Conservation (phyloP, 2,888 invertebrate genomes). For the Arctia plantaginis region DNA sequence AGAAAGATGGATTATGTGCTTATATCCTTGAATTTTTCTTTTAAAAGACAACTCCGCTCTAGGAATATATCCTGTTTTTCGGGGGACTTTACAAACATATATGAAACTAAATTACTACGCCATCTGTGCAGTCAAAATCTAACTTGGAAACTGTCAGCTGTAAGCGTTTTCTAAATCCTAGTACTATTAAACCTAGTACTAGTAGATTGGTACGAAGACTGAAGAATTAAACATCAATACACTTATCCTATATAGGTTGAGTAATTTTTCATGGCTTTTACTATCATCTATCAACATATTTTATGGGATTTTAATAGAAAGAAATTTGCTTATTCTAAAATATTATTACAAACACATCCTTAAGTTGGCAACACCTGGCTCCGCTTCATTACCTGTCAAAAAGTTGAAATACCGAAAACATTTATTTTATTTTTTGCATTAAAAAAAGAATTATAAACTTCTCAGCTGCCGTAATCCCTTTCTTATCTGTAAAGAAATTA, state of each 20-base stretch:
- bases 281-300: neutral
- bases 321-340: neutral
- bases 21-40: too few relatives aligned
- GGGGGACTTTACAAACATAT: too few relatives aligned
- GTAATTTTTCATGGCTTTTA: neutral
- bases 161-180: too few relatives aligned
- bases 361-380: conserved; percentile 55
- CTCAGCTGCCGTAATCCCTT: conserved; percentile 34
- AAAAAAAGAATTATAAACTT: conserved; percentile 38
- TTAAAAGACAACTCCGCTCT: too few relatives aligned
- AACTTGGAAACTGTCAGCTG: too few relatives aligned
- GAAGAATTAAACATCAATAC: neutral
- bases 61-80: too few relatives aligned
- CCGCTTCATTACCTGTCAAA: conserved; percentile 59
- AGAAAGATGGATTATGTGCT: too few relatives aligned
- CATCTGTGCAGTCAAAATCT: too few relatives aligned
- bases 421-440: conserved; percentile 54
- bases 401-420: conserved; percentile 53
- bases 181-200: too few relatives aligned
- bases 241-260: too few relatives aligned
- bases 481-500: conserved; percentile 40
- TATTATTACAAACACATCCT: conserved; percentile 28
- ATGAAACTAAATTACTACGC: too few relatives aligned
- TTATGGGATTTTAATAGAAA: neutral
- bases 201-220: neutral